phyloP scores from a whole-genome alignment of 2,888 invertebrate species.

The Antheraea yamamai region DNA sequence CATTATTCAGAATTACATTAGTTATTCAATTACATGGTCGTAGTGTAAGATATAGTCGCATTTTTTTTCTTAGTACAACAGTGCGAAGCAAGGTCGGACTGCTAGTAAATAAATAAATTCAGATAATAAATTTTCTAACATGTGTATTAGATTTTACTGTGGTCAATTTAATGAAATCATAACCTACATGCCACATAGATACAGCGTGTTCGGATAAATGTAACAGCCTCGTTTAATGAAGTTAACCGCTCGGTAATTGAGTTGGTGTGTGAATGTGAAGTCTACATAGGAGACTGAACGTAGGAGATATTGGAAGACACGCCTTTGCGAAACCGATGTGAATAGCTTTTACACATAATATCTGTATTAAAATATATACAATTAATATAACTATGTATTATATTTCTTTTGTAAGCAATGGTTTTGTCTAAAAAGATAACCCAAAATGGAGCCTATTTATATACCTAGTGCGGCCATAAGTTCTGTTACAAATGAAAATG shows the following conservation, averaged over 20 bases:
- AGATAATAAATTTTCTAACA: background rate
- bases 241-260: constrained; percentile 6
- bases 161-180: background rate
- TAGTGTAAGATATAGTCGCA: no score
- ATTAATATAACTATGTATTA: background rate
- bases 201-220: background rate
- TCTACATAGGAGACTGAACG: background rate
- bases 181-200: background rate
- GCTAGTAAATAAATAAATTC: no score
- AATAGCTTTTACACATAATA: background rate
- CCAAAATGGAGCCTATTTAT: no score
- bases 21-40: no score
- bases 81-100: no score
- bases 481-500: no score
- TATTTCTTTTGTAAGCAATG: no score
- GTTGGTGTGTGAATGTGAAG: background rate
- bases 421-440: no score
- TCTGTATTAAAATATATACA: background rate
- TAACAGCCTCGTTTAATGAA: constrained; percentile 1
- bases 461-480: no score
- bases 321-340: background rate
- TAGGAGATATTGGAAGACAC: background rate
- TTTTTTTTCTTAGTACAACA: no score
- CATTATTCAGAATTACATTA: no score
- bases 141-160: background rate